phyloP scores from a whole-genome alignment of 35 echinoderm and acorn worm species.

The Apostichopus californicus region DNA sequence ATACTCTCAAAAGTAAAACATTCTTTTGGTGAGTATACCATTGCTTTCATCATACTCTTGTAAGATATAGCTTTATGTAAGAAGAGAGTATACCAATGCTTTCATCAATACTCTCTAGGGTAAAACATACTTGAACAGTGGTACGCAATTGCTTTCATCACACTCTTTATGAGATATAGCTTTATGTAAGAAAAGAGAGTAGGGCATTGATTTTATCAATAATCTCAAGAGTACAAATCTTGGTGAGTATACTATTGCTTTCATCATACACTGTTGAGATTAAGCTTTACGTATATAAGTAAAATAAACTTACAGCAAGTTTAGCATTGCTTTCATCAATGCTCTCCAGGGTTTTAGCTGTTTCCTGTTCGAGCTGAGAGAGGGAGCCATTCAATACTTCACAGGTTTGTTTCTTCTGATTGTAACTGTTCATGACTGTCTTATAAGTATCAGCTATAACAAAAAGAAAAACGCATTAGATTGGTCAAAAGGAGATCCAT shows the following conservation, averaged over 20 bases:
- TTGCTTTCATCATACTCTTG: not conserved
- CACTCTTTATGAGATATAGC: too few relatives aligned
- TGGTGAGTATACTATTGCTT: constrained; percentile 64
- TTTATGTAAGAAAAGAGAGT: too few relatives aligned
- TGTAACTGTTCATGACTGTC: constrained; percentile 84
- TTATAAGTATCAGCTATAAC: constrained; percentile 74
- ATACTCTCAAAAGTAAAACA: not conserved
- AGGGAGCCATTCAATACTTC: constrained; percentile 57
- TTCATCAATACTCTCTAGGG: not conserved
- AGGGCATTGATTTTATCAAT: not conserved
- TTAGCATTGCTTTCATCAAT: constrained; percentile 72
- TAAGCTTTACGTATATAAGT: not conserved
- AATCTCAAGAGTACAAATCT: not conserved
- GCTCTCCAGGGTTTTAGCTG: constrained; percentile 64
- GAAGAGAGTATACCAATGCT: not conserved
- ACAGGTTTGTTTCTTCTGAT: constrained; percentile 79
- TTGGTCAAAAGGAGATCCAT: too few relatives aligned
- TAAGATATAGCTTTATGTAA: too few relatives aligned
- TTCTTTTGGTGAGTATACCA: constrained; percentile 64
- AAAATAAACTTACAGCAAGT: constrained; percentile 73
- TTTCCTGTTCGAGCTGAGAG: constrained; percentile 67
- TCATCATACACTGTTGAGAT: constrained; percentile 14
- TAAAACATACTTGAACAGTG: constrained; percentile 52
- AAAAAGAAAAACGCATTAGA: not conserved
- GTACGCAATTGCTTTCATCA: constrained; percentile 35